A percentile compares a stretch with the other conserved stretches of the same genome.
These are phyloP conservation scores for Theristicus caerulescens DNA, from an alignment of 2,113 vertebrate species.

Conservation along the genomic window DNA sequence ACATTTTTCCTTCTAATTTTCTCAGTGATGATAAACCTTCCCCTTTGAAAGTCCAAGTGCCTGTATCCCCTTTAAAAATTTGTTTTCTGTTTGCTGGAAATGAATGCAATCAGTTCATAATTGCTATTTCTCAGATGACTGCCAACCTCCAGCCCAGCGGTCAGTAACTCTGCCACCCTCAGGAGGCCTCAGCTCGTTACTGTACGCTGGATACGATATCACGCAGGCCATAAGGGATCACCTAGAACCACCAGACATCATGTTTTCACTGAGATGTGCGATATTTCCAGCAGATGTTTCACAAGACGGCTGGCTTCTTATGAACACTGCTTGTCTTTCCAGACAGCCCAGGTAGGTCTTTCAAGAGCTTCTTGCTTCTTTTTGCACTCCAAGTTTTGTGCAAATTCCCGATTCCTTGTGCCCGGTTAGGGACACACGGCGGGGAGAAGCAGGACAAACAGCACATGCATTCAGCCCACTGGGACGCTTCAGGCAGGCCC, in stretches of 20 bases:
- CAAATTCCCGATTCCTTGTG: not conserved
- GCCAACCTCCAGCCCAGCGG: not conserved
- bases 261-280: not conserved
- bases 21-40: not conserved
- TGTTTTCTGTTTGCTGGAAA: not conserved
- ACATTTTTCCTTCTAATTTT: not conserved
- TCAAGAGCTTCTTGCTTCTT: not conserved
- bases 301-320: not conserved
- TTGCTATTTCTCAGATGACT: not conserved
- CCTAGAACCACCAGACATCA: not conserved
- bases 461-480: accelerated
- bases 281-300: not conserved
- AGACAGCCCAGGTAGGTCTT: not conserved
- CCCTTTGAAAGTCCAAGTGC: not conserved
- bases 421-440: not conserved
- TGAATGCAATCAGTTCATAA: not conserved
- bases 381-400: not conserved
- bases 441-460: not conserved
- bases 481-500: accelerated
- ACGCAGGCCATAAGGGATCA: not conserved
- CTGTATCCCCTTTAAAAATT: not conserved
- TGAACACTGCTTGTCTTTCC: not conserved
- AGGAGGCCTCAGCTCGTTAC: not conserved
- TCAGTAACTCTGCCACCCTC: not conserved
- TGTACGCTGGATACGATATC: not conserved